These are phyloP conservation scores for Ptilorrhoa leucosticta DNA, from an alignment of 2,113 vertebrate species.

Conservation along the genomic window DNA sequence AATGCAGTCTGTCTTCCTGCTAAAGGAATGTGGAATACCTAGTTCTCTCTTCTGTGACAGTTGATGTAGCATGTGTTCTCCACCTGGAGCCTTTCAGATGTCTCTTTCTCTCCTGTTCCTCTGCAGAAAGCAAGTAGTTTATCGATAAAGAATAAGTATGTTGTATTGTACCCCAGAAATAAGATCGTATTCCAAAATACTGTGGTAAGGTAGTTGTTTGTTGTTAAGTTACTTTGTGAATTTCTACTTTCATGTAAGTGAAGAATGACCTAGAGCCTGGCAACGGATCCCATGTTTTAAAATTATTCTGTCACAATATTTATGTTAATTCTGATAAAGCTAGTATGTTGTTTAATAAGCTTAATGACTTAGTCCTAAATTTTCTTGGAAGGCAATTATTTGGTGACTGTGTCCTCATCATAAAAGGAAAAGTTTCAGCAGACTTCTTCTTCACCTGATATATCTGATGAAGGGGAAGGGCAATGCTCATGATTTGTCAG, in stretches of 20 bases:
- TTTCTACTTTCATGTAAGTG: not conserved
- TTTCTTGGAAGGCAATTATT: not conserved
- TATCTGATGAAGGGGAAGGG: not conserved
- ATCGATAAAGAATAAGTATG: fast-evolving
- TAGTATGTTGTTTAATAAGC: not conserved
- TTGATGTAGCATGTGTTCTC: not conserved
- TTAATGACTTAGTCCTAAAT: not conserved
- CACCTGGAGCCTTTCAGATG: not conserved
- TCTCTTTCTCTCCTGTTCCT: not conserved
- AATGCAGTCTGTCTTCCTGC: not conserved
- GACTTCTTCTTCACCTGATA: not conserved
- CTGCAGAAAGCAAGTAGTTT: not conserved
- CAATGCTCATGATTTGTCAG: not conserved
- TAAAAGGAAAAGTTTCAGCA: not conserved
- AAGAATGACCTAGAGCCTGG: not conserved
- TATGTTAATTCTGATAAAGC: not conserved
- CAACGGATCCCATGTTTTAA: not conserved
- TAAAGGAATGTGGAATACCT: not conserved
- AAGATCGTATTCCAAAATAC: not conserved
- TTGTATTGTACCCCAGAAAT: not conserved
- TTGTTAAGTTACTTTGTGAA: not conserved
- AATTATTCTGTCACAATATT: not conserved
- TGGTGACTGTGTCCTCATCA: not conserved
- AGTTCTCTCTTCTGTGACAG: not conserved
- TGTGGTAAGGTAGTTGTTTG: not conserved